Percentiles rank a stretch among this genome's conserved stretches.
Evolutionary conservation across 92 coral and sea anemone genomes (phyloP).

Genomic region (Virgularia gustaviana): DNA sequence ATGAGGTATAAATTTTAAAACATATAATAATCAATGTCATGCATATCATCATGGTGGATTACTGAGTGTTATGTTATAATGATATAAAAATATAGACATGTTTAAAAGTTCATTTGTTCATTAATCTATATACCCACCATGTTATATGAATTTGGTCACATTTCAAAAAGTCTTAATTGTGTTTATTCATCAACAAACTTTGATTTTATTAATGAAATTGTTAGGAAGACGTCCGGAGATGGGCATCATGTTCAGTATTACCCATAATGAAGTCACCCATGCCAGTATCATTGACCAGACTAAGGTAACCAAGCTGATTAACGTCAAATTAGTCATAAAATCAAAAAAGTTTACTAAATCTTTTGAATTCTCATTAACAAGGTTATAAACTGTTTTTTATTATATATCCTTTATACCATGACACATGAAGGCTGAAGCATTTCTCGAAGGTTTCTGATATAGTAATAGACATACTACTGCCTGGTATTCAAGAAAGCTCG

Average conservation of each 20-base stretch:
- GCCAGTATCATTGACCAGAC: constrained; percentile 56
- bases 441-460: not conserved
- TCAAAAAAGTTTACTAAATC: no score
- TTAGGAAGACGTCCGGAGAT: constrained; percentile 86
- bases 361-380: no score
- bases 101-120: not conserved
- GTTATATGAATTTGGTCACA: not conserved
- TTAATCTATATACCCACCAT: not conserved
- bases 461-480: not conserved
- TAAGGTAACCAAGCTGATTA: constrained; percentile 11
- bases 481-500: no score
- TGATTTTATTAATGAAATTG: not conserved
- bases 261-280: constrained; percentile 79
- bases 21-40: not conserved
- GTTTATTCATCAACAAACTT: not conserved
- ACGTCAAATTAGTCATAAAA: not conserved
- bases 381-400: not conserved
- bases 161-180: not conserved
- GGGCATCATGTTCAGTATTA: constrained; percentile 82
- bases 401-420: not conserved
- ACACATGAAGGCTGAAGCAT: no score
- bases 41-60: not conserved
- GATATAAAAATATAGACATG: no score
- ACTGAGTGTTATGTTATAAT: no score
- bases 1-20: constrained; percentile 60